Evolutionary conservation across 1,140 invertebrate species (phyloP), one percentile per base, ranked within the genome.

Genomic region (Leptinotarsa undecemlineata): DNA sequence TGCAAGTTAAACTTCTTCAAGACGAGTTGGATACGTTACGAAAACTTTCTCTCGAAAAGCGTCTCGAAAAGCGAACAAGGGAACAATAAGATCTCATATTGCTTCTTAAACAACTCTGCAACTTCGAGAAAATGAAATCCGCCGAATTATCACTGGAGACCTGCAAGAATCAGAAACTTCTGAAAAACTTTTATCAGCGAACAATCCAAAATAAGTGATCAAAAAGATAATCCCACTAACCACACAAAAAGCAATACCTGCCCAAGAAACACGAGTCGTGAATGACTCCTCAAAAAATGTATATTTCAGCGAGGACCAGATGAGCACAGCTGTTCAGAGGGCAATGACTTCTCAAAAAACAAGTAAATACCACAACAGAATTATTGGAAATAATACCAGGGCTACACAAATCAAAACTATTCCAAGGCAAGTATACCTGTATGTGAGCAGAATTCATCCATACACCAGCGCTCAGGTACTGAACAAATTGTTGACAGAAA

Each of bases 351-450:
- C 51, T 19, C 3, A 15, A 57, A 57, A 57, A n/a, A 57, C 13
- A 57, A 57, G 17, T 57, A 6, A n/a, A 57, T 3, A 57, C 51
- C n/a, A 3, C 51, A 57, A 57, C 1, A 57, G 15, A 57, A 57
- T 57, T 57, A 57, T 14, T 57, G 51, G 51, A 57, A 57, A 57
- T 19, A 57, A 57, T 57, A 57, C 51, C 51, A 57, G 51, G 51
- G n/a, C 51, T 5, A 57, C 14, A n/a, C 51, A 57, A 57, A 57
- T 57, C 51, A 5, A 57, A 57, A 57, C 51, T 17, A 57, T 17
- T 19, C n/a, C 51, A 57, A n/a, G n/a, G 6, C 51, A 57, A 57
- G 17, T 17, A 19, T 19, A 57, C n/a, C 51, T 57, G 51, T 17
- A 15, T 57, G 17, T 57, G 14, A 15, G 51, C 51, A 57, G 51